These are phyloP conservation scores for Oplegnathus fasciatus DNA, from an alignment of 2,113 vertebrate genomes.

Conservation along the genomic window DNA sequence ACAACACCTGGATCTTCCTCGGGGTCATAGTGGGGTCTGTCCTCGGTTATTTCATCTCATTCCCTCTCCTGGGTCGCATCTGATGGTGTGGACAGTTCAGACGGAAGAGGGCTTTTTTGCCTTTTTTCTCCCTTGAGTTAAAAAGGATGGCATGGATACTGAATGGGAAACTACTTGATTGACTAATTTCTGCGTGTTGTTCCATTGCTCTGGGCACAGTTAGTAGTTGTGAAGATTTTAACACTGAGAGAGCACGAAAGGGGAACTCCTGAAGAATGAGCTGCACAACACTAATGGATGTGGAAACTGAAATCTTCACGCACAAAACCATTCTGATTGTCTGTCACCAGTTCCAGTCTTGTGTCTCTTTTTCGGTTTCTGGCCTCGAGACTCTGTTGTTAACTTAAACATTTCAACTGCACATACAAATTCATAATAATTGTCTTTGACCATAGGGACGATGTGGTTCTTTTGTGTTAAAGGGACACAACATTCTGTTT, in stretches of 20 bases:
- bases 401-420: background rate
- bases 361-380: background rate
- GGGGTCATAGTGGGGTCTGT: slow-evolving; percentile 88
- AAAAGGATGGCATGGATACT: background rate
- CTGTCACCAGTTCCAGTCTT: background rate
- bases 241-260: background rate
- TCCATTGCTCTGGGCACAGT: background rate
- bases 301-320: background rate
- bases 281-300: background rate
- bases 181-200: background rate
- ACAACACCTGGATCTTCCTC: slow-evolving; percentile 96
- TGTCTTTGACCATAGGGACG: background rate
- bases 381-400: background rate
- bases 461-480: background rate
- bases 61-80: slow-evolving; percentile 84
- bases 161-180: slow-evolving; percentile 2
- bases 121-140: background rate
- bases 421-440: background rate
- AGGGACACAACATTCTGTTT: background rate
- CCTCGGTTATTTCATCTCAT: slow-evolving; percentile 91
- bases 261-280: background rate
- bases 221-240: background rate
- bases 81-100: slow-evolving; percentile 31
- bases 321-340: background rate
- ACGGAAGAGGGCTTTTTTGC: background rate